phyloP scores from a whole-genome alignment of 2,113 vertebrate genomes.

The Tetraodon nigroviridis region DNA sequence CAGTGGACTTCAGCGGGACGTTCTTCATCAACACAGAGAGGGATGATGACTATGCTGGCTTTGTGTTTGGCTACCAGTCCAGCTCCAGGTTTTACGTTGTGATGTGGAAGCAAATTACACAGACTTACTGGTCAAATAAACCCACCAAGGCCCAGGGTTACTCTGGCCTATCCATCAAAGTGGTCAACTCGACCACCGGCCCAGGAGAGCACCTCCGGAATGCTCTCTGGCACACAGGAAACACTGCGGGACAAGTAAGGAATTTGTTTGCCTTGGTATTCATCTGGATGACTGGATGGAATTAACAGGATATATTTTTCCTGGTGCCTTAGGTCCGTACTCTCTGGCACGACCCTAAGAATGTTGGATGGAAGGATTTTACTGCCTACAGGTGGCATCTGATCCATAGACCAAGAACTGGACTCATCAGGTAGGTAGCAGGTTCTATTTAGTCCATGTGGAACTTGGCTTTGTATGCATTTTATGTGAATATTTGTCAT shows the following conservation, averaged over 20 bases:
- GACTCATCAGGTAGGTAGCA: constrained; percentile 84
- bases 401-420: constrained; percentile 95
- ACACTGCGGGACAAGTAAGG: constrained; percentile 90
- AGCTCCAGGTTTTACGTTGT: constrained; percentile 98
- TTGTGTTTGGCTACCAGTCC: constrained; percentile 98
- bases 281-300: neutral
- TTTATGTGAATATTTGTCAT: neutral
- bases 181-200: constrained; percentile 96
- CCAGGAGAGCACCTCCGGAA: constrained; percentile 97
- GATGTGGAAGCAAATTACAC: constrained; percentile 99
- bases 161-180: constrained; percentile 95
- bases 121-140: constrained; percentile 93
- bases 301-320: neutral
- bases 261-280: neutral
- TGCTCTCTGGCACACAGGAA: constrained; percentile 97
- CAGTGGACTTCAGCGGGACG: constrained; percentile 98
- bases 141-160: constrained; percentile 97
- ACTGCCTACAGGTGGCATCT: constrained; percentile 99
- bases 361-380: constrained; percentile 97
- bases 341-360: constrained; percentile 95
- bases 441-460: neutral
- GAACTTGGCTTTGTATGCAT: neutral
- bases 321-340: constrained; percentile 83
- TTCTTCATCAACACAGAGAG: constrained; percentile 99
- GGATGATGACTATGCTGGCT: constrained; percentile 96